Conservation (phyloP, 2,888 invertebrate species). For the Drosophila anomelani region DNA sequence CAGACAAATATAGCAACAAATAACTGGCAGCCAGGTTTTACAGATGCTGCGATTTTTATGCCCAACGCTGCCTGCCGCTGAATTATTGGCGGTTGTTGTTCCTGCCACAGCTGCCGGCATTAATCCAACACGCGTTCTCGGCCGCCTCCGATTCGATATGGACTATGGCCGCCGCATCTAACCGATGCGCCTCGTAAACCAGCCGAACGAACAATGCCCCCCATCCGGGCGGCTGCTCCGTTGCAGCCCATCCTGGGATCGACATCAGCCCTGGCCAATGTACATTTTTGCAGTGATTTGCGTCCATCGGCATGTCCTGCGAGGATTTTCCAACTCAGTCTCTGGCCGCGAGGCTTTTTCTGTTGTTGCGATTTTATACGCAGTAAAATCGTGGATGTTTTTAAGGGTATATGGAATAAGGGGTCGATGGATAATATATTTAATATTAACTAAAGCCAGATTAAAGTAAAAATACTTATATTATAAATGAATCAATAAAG, state of each 20-base stretch:
- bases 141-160: constrained; percentile 21
- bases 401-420: neutral
- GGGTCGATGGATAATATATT: no score
- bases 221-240: constrained; percentile 33
- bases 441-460: neutral
- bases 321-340: constrained; percentile 29
- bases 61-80: constrained; percentile 63
- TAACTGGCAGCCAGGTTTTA: constrained; percentile 53
- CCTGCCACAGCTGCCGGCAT: constrained; percentile 67
- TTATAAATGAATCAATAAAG: neutral
- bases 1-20: constrained; percentile 76
- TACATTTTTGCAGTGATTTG: constrained; percentile 73
- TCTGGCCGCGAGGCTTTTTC: constrained; percentile 25
- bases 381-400: neutral
- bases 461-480: neutral
- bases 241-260: constrained; percentile 32
- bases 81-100: constrained; percentile 78
- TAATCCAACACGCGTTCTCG: constrained; percentile 57
- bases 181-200: constrained; percentile 71
- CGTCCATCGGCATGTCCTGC: constrained; percentile 69
- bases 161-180: constrained; percentile 17
- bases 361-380: constrained; percentile 14
- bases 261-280: constrained; percentile 42
- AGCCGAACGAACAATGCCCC: constrained; percentile 61
- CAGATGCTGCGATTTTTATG: constrained; percentile 77